Base-by-base conservation (phyloP, 2,113 vertebrate genomes). In the Cichladusa arquata region DNA sequence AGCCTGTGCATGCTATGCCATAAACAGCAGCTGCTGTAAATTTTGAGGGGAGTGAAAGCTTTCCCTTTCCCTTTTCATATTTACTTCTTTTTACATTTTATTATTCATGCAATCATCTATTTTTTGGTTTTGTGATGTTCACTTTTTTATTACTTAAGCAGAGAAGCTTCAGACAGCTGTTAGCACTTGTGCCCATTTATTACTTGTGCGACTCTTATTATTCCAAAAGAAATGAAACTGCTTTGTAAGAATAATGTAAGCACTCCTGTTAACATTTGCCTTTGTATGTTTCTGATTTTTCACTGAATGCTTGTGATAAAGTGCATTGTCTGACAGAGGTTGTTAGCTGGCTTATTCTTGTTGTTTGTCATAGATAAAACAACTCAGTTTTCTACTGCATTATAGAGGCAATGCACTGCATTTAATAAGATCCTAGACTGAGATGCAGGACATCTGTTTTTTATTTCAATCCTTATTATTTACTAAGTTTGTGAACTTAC, bases 391-490 rank as follows among this genome's bases (percentile, higher is more conserved):
- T 93, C 38, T 23, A 33, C 82, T 94, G n/a, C 31, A 22, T 79
- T 85, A 58, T 34, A 50, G 36, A 79, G 40, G 53, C 26, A 87
- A 44, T 67, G 45, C 4, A 0, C 62, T 58, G 14, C 51, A 64
- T 14, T 60, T 26, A 88, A 12, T 82, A 56, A 71, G 36, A 51
- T 53, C 36, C 19, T 36, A 64, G 44, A 29, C n/a, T 77, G 53
- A 76, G 25, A 61, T 73, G 54, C 53, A 53, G n/a, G n/a, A 45
- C 66, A 88, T 94, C 66, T 95, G 95, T 1, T 67, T 88, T 94
- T 80, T 80, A 86, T 95, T 91, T 89, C 61, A 71, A 5, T 80
- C 70, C 62, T 71, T 65, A 67, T 71, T 89, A 76, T 95, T 96
- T 89, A 71, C 84, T 60, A 56, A 88, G 56, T 95, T 81, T 82